Evolutionary conservation across 2,113 vertebrate genomes (phyloP).

Genomic region (Polypterus senegalus): DNA sequence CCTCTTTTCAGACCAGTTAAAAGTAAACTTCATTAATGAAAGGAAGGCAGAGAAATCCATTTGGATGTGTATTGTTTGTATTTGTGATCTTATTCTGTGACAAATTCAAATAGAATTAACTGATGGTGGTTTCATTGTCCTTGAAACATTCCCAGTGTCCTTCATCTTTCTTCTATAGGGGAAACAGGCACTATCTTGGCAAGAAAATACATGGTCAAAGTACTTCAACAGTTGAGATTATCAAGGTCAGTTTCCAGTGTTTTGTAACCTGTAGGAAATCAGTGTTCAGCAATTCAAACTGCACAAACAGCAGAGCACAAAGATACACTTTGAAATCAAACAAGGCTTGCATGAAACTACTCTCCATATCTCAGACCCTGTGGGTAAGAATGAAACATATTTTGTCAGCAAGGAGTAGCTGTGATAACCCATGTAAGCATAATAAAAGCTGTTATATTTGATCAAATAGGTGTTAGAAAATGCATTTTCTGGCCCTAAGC

Average conservation of each 20-base stretch:
- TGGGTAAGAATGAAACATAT: background rate
- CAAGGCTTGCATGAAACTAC: background rate
- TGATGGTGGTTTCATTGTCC: background rate
- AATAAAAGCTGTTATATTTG: background rate
- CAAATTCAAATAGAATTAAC: too few relatives aligned
- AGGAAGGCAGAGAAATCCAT: too few relatives aligned
- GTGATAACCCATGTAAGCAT: background rate
- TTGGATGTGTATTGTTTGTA: too few relatives aligned
- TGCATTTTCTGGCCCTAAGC: background rate
- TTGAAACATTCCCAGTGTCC: conserved; percentile 1
- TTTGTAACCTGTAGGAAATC: conserved; percentile 8
- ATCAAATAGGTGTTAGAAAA: background rate
- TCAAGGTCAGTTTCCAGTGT: conserved; percentile 3
- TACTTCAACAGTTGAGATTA: conserved; percentile 1
- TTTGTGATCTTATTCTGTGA: too few relatives aligned
- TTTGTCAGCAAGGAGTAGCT: background rate
- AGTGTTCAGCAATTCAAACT: conserved; percentile 1
- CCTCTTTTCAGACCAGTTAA: too few relatives aligned
- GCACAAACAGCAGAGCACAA: background rate
- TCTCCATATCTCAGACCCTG: conserved; percentile 1
- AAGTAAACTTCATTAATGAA: too few relatives aligned
- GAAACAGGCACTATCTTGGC: background rate
- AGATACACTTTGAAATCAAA: background rate
- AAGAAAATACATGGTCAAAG: conserved; percentile 2
- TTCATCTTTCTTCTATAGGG: background rate